These are phyloP conservation scores for Strigamia transsilvanica DNA, from an alignment of 2,888 invertebrate genomes.

Conservation along the genomic window DNA sequence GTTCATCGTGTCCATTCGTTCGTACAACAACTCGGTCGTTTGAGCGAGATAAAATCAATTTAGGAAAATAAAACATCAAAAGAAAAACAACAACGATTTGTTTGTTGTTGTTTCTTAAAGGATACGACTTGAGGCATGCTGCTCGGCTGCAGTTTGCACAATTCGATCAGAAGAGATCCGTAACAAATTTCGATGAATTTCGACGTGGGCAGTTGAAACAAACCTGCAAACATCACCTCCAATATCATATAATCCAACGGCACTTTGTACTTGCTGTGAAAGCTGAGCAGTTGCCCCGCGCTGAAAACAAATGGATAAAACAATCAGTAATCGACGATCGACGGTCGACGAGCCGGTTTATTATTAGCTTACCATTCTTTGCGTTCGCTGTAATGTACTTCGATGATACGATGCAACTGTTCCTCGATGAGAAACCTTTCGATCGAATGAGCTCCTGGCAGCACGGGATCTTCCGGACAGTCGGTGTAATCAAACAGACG, in stretches of 20 bases:
- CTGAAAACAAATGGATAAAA: conserved; percentile 62
- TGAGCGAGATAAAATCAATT: conserved; percentile 76
- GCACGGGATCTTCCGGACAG: conserved; percentile 77
- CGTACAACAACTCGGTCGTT: conserved; percentile 95
- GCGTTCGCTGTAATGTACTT: conserved; percentile 84
- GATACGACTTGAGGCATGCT: conserved; percentile 87
- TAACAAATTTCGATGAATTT: conserved; percentile 91
- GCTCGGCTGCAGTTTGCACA: conserved; percentile 95
- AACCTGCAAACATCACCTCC: conserved; percentile 89
- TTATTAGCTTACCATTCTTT: conserved; percentile 80
- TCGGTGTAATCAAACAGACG: conserved; percentile 97
- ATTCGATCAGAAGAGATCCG: conserved; percentile 92
- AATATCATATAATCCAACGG: conserved; percentile 98
- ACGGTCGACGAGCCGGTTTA: no score
- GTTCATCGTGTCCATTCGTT: conserved; percentile 96
- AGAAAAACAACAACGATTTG: not conserved
- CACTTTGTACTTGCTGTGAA: conserved; percentile 91
- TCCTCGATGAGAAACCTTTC: conserved; percentile 98
- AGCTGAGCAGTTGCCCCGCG: conserved; percentile 88
- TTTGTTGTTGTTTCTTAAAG: conserved; percentile 53
- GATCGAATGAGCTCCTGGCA: conserved; percentile 96
- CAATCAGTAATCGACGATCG: no score
- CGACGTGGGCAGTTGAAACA: conserved; percentile 91
- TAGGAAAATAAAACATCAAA: conserved; percentile 22
- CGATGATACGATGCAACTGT: conserved; percentile 91